Evolutionary conservation across 2,113 vertebrate species (phyloP), one percentile per base, ranked within the genome.

Genomic region (Varanus komodoensis): DNA sequence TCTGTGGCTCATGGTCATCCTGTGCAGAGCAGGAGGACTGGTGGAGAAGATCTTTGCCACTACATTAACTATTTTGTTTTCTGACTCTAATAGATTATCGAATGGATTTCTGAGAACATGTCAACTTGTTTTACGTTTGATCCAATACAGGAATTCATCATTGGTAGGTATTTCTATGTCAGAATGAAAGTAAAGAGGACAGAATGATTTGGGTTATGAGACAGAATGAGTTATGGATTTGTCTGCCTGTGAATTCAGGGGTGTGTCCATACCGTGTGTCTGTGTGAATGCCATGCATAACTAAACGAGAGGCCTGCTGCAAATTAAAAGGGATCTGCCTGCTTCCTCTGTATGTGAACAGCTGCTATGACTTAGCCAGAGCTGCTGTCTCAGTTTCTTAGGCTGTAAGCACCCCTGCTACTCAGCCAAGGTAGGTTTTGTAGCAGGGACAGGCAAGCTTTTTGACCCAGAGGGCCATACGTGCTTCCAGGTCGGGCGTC

Each of bases 81-180:
- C 86, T 71, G 71, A 77, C 88, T 93, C 86, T 90, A 90, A 79
- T 91, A 99, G 99, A 96, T 99, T 90, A 98, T 99, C 90, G 97
- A 96, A 2, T 99, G 99, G 98, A 97, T 99, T 94, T 98, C 97
- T 93, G 98, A 98, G 94, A 98, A 97, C 75, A 57, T 97, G 84
- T 98, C 97, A 92, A 91, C 96, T 3, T 98, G 98, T 34, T 95
- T 97, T 88, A 97, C 97, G 89, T 99, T 99, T 95, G 98, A 99
- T 96, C 98, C 98, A 79, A 97, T 99, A 94, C 99, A 99, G 95
- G 99, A 99, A 96, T 99, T 99, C 95, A 97, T 99, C 93, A 97
- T 99, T 67, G 98, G 99, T 99, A 97, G 95, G 98, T 95, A 34
- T 90, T 92, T 91, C 17, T 94, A 44, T 8, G 5, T 50, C 73